Percentiles rank a stretch among this genome's conserved stretches.
Conservation (phyloP, 2,888 invertebrate species). For the Ormyrus thymus region DNA sequence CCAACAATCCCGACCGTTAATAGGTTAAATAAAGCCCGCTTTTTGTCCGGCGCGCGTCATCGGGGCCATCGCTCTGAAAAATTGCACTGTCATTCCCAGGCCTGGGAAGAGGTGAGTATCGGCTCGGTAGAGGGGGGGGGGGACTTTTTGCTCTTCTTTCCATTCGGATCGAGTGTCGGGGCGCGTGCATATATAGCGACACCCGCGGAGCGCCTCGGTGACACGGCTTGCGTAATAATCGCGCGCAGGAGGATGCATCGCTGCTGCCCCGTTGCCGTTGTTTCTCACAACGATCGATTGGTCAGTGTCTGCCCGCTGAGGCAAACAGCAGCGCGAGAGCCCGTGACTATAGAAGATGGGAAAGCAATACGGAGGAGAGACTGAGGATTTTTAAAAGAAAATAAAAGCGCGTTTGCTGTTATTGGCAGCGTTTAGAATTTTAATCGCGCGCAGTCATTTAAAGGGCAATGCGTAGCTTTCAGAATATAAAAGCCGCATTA, state of each 20-base stretch:
- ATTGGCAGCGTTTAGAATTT: too few relatives aligned
- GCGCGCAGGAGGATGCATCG: conserved; percentile 7
- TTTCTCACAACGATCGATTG: conserved; percentile 53
- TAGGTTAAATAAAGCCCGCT: too few relatives aligned
- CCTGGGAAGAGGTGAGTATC: background rate
- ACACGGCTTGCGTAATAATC: conserved; percentile 42
- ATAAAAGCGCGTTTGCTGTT: too few relatives aligned
- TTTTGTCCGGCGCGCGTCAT: too few relatives aligned
- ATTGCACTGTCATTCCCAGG: conserved; percentile 24
- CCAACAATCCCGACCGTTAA: too few relatives aligned
- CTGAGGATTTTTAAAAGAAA: too few relatives aligned
- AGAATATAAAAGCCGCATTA: too few relatives aligned
- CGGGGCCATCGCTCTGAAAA: conserved; percentile 12
- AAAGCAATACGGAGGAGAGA: too few relatives aligned
- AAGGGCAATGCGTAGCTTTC: too few relatives aligned
- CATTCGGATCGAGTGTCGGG: conserved; percentile 30
- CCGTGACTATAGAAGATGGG: too few relatives aligned
- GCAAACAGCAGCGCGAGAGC: too few relatives aligned
- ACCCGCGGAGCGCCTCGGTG: background rate
- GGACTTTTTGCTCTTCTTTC: background rate
- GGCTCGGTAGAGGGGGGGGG: background rate
- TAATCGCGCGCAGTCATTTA: too few relatives aligned
- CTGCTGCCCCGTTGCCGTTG: background rate
- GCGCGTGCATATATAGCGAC: conserved; percentile 1
- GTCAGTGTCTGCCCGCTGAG: background rate